A percentile compares a stretch with the other conserved stretches of the same genome.
phyloP scores from a whole-genome alignment of 2,888 invertebrate species.

The Chloroclysta siterata region DNA sequence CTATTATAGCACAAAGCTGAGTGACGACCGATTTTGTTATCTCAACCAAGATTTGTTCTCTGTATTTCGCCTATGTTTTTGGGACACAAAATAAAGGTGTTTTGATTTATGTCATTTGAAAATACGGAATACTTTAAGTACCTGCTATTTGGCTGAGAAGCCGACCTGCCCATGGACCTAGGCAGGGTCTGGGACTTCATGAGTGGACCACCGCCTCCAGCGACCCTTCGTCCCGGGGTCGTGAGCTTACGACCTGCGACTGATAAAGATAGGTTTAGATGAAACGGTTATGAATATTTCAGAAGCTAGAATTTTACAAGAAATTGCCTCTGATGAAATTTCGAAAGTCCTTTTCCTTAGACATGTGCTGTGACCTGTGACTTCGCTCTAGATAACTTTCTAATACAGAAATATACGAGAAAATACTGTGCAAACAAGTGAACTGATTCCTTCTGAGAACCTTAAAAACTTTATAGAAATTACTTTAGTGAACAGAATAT shows the following conservation, averaged over 20 bases:
- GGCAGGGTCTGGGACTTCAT: conserved; percentile 95
- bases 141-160: conserved; percentile 77
- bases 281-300: not conserved
- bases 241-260: conserved; percentile 93
- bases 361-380: no score
- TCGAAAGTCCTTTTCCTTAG: no score
- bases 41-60: no score
- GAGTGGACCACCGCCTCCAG: conserved; percentile 86
- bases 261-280: conserved; percentile 52
- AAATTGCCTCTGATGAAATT: no score
- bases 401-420: not conserved
- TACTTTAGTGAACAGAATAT: not conserved
- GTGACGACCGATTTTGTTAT: no score
- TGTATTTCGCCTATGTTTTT: no score
- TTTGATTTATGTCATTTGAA: no score
- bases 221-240: conserved; percentile 88
- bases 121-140: not conserved
- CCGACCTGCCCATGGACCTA: conserved; percentile 90
- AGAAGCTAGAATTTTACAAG: no score
- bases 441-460: not conserved
- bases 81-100: no score
- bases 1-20: no score
- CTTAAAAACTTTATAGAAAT: not conserved
- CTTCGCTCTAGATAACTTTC: no score
- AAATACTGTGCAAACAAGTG: not conserved